Evolutionary conservation across 1,140 invertebrate species (phyloP), one percentile per base, ranked within the genome.

Genomic region (Laupala kohalensis): DNA sequence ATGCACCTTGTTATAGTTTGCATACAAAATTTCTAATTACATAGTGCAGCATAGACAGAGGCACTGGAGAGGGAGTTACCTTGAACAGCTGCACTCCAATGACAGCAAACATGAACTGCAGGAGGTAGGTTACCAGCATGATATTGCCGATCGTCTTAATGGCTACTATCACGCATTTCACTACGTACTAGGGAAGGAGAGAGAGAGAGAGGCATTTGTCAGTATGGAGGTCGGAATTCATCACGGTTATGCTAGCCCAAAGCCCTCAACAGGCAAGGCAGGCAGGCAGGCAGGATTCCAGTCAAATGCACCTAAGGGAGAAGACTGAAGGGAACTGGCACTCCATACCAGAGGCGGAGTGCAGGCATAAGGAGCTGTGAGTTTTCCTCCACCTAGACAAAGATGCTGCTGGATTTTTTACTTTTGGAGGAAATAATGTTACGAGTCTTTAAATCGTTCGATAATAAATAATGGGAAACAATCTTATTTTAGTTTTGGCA

Each of bases 11-110:
- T 53, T 53, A 53, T 19, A 19, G 37, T 53, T 53, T 9, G 37
- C 37, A 53, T 53, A 13, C 37, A 53, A 53, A 13, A 19, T 53
- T 4, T 53, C 37, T 53, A 53, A 4, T 4, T 13, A 2, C 37
- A 53, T 53, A 13, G 37, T 53, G 37, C 37, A 53, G 37, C 37
- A 53, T 53, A 53, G 27, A 68, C 27, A 68, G 19, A 68, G 27
- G 67, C 29, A 28, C 6, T 27, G 70, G 70, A 28, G n/a, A n/a
- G 64, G 64, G 70, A 71, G 64, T 73, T 92, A 94, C 95, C 93
- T 99, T 99, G 87, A 99, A 99, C 79, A 99, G 91, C 86, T 99
- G 97, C 78, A 99, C 97, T 87, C 98, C 97, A 86, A 99, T 99
- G 80, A 99, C 97, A 80, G 97, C 96, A 86, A 99, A 99, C 96